phyloP scores from a whole-genome alignment of 2,797 vertebrate genomes.

The Mormyrops boulengeri region DNA sequence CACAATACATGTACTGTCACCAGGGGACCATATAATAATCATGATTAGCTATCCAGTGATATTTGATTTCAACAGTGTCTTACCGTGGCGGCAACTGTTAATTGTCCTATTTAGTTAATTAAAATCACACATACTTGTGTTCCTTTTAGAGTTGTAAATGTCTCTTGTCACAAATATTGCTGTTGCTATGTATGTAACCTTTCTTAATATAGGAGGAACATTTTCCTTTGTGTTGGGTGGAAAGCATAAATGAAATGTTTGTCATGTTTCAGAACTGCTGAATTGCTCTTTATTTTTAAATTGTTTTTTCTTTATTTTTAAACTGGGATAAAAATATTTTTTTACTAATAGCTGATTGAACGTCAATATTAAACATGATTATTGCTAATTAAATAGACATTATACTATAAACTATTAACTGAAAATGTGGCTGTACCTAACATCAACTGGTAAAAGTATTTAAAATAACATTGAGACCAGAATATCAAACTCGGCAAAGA shows the following conservation, averaged over 20 bases:
- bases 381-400: not conserved
- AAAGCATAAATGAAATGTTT: not conserved
- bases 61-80: not conserved
- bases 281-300: not conserved
- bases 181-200: not conserved
- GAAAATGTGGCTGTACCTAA: not conserved
- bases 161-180: not conserved
- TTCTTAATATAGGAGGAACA: not conserved
- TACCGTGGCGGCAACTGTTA: not conserved
- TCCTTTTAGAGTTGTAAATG: not conserved
- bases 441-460: not conserved
- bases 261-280: not conserved
- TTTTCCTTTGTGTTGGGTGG: not conserved
- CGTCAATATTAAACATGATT: not conserved
- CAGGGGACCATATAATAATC: not conserved
- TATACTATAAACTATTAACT: not conserved
- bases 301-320: not conserved
- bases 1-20: not conserved
- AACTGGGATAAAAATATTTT: not conserved
- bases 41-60: not conserved
- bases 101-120: not conserved
- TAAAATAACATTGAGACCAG: not conserved
- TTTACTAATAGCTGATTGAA: not conserved
- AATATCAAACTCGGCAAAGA: not conserved
- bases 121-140: not conserved